These are phyloP conservation scores for Chlorodrepanis virens DNA, from an alignment of 2,113 vertebrate species.

Conservation along the genomic window DNA sequence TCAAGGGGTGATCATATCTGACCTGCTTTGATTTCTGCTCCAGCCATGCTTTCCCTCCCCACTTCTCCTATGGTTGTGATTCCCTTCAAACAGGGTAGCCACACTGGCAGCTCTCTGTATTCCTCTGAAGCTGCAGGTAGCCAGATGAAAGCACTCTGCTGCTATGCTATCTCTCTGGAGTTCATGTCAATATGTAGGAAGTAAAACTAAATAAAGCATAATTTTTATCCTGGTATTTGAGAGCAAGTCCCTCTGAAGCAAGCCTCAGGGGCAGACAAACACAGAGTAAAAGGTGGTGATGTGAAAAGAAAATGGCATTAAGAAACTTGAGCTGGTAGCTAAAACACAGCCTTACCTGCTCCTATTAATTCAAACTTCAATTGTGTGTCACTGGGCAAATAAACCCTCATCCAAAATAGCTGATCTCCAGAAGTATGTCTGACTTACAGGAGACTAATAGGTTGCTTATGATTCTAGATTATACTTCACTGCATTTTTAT, in stretches of 20 bases:
- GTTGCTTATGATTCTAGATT: slow-evolving; percentile 20
- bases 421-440: not conserved
- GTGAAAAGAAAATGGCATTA: not conserved
- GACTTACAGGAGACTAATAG: not conserved
- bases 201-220: not conserved
- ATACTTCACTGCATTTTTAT: not conserved
- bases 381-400: not conserved
- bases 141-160: not conserved
- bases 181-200: not conserved
- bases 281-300: not conserved
- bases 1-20: not conserved
- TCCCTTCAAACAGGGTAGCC: not conserved
- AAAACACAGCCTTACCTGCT: not conserved
- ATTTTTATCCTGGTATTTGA: not conserved
- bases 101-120: not conserved
- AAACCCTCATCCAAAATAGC: not conserved
- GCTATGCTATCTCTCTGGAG: not conserved
- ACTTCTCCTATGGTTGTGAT: not conserved
- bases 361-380: not conserved
- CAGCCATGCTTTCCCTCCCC: not conserved
- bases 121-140: not conserved
- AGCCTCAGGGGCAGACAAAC: not conserved
- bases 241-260: not conserved
- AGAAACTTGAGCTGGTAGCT: not conserved
- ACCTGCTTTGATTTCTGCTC: not conserved